A percentile compares a stretch with the other conserved stretches of the same genome.
These are phyloP conservation scores for Rhynchotus rufescens DNA, from an alignment of 2,797 vertebrate genomes.

Conservation along the genomic window DNA sequence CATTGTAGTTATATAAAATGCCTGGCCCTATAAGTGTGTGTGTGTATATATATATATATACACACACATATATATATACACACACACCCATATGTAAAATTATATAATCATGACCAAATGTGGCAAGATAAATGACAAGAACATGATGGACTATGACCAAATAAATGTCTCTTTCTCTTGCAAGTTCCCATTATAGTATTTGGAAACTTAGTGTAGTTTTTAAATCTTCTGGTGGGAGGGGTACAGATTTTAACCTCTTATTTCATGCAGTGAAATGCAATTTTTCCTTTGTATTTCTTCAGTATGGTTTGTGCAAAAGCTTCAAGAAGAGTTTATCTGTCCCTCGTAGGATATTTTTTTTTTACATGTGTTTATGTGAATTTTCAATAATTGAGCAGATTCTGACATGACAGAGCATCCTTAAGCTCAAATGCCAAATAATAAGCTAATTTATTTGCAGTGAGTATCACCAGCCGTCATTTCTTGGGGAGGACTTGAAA, in stretches of 20 bases:
- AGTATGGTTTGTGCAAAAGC: not conserved
- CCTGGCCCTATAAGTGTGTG: not conserved
- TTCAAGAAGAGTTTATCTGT: not conserved
- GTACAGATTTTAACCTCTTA: constrained; percentile 9
- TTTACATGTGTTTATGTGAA: not conserved
- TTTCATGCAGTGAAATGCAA: not conserved
- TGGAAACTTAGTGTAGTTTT: not conserved
- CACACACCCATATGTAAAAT: not conserved
- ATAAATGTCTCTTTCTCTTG: not conserved
- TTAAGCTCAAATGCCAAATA: not conserved
- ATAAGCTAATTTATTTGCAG: constrained; percentile 25
- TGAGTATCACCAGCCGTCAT: not conserved
- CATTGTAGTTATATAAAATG: no score
- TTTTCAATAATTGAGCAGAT: constrained; percentile 51
- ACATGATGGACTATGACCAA: not conserved
- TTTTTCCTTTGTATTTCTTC: constrained; percentile 3
- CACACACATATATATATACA: no score
- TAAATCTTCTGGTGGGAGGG: not conserved
- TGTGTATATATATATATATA: not conserved
- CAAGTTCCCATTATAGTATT: not conserved
- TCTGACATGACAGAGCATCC: not conserved
- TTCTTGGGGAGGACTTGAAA: not conserved
- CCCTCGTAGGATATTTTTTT: not conserved
- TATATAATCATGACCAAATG: not conserved
- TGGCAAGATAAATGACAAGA: not conserved